Conservation (phyloP, 2,797 vertebrate species). For the Enteromius anoplus region DNA sequence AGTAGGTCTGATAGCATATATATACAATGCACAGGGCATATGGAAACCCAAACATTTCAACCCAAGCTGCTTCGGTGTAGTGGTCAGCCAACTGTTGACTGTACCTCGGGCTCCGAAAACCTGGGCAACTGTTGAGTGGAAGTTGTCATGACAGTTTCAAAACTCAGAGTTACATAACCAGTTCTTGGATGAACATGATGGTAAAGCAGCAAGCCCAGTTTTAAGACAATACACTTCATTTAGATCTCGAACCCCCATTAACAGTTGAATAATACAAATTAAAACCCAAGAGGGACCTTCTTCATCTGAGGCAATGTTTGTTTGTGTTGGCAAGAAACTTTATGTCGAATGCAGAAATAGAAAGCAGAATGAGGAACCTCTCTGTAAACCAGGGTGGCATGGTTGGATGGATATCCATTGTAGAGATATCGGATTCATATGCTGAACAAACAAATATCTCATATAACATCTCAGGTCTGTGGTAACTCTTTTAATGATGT, state of each 20-base stretch:
- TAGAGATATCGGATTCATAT: not conserved
- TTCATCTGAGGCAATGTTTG: not conserved
- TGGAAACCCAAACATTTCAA: not conserved
- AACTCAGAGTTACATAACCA: slow-evolving; percentile 39
- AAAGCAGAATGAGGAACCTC: not conserved
- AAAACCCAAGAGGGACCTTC: slow-evolving; percentile 9
- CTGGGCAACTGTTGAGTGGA: slow-evolving; percentile 54
- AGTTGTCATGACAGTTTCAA: slow-evolving; percentile 52
- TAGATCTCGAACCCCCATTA: slow-evolving; percentile 35
- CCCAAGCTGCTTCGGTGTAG: not conserved
- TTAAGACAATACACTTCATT: slow-evolving; percentile 43
- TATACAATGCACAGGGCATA: not conserved
- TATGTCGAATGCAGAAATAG: not conserved
- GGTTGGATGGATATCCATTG: slow-evolving; percentile 4
- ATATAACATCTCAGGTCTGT: not conserved
- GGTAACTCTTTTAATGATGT: slow-evolving; percentile 23
- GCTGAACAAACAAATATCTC: slow-evolving; percentile 44
- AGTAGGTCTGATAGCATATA: not conserved
- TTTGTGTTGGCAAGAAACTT: not conserved
- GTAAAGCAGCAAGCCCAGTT: slow-evolving; percentile 28
- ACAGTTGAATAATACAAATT: slow-evolving; percentile 43
- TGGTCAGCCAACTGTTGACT: slow-evolving; percentile 35
- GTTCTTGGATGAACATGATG: slow-evolving; percentile 23
- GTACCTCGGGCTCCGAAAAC: slow-evolving; percentile 54
- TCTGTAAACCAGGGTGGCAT: not conserved